These are phyloP conservation scores for Suricata suricatta DNA, from an alignment of 2,113 vertebrate species.

Conservation along the genomic window DNA sequence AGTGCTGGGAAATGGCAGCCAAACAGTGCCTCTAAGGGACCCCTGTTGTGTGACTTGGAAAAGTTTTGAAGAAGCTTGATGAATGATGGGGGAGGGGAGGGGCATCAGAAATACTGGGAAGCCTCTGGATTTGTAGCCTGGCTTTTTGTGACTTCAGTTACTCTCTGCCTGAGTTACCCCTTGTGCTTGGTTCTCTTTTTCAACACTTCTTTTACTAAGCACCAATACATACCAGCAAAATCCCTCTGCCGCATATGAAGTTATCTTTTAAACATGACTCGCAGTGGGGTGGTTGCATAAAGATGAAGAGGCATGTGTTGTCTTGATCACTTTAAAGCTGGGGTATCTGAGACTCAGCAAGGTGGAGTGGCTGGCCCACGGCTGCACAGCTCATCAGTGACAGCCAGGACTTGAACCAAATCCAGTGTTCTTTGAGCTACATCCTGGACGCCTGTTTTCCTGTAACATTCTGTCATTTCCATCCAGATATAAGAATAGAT, in stretches of 20 bases:
- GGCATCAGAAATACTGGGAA: not conserved
- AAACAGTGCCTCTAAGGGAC: not conserved
- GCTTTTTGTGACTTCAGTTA: not conserved
- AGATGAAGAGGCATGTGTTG: not conserved
- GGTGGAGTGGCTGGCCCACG: not conserved
- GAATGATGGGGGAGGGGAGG: not conserved
- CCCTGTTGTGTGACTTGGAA: conserved; percentile 21
- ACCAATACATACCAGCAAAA: not conserved
- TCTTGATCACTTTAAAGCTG: not conserved
- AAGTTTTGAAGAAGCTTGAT: not conserved
- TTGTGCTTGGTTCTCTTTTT: not conserved
- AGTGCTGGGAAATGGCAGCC: conserved; percentile 12
- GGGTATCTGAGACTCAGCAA: not conserved
- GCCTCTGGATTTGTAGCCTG: not conserved
- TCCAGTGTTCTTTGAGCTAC: not conserved
- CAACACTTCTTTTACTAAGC: not conserved
- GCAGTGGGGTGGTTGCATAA: not conserved
- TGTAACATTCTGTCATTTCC: not conserved
- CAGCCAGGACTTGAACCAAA: not conserved
- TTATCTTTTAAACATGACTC: not conserved
- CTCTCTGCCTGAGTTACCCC: not conserved
- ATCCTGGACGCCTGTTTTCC: rapidly evolving
- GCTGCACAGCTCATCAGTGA: rapidly evolving
- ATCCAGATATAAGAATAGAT: not conserved
- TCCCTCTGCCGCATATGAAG: not conserved